phyloP scores from a whole-genome alignment of 1,140 invertebrate species.

The Drosophila sulfurigaster region DNA sequence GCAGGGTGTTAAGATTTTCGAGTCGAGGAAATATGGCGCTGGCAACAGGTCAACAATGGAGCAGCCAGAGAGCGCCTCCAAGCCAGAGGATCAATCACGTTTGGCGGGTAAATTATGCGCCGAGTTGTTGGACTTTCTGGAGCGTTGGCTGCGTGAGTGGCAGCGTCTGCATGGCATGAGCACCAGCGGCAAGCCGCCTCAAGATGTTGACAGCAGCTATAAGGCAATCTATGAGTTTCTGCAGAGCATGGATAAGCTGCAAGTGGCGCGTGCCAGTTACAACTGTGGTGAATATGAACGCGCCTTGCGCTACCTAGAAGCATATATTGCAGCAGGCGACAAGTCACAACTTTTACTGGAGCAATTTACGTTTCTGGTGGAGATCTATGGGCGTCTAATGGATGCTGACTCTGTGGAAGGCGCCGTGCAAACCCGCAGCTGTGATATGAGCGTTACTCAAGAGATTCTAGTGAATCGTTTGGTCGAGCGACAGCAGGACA shows the following conservation, averaged over 20 bases:
- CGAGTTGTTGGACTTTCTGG: conserved; percentile 89
- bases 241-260: conserved; percentile 88
- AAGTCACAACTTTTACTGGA: conserved; percentile 87
- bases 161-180: conserved; percentile 73
- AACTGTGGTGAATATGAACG: conserved; percentile 90
- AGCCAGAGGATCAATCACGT: conserved; percentile 52
- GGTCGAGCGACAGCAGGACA: conserved; percentile 90
- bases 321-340: conserved; percentile 87
- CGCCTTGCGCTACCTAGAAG: conserved; percentile 90
- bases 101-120: conserved; percentile 88
- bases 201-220: conserved; percentile 74
- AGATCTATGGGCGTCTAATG: conserved; percentile 91
- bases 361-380: conserved; percentile 88
- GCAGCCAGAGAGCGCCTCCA: conserved; percentile 10
- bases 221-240: conserved; percentile 86
- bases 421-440: conserved; percentile 88
- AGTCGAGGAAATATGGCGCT: conserved; percentile 61
- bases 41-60: conserved; percentile 3
- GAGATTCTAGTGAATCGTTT: conserved; percentile 90
- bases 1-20: conserved; percentile 56
- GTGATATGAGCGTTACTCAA: conserved; percentile 89
- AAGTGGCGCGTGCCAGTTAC: conserved; percentile 89
- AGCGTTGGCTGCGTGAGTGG: conserved; percentile 90
- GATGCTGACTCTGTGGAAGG: conserved; percentile 92
- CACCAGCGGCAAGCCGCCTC: conserved; percentile 53